Evolutionary conservation across 2,888 invertebrate genomes (phyloP), one percentile per base, ranked within the genome.

Genomic region (Nemotelus pantherinus): DNA sequence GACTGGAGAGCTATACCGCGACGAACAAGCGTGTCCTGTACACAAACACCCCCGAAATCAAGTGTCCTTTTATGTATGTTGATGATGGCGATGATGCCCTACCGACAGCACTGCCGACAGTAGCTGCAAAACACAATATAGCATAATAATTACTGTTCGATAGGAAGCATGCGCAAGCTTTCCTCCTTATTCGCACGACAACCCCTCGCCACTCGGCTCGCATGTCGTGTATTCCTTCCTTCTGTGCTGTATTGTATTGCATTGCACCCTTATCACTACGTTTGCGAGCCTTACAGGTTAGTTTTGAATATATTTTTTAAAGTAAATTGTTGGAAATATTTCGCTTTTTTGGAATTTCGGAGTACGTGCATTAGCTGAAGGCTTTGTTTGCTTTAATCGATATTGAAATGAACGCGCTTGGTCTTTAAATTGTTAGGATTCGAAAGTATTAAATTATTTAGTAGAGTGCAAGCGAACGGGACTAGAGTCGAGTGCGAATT

Each of bases 221-320:
- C 50, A 67, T 50, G 63, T 41, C 3, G 43, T 43, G 41, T 63
- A 65, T 44, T 47, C 65, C 6, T 10, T 10, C 53, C 25, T 25
- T 25, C 53, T 10, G 10, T 7, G 53, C 53, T 53, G 53, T 25
- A 25, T 53, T 63, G 43, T 55, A 6, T 44, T 55, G 39, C 41
- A 70, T 70, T 70, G 70, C 53, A 70, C 53, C 70, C 70, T 70
- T 70, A 70, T 53, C 70, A 70, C 50, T 41, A 53, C 50, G 45
- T 55, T 67, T 53, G 25, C 41, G 41, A 55, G 39, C 70, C 70
- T 53, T 70, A 70, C 70, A 70, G 70, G 70, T 70, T 70, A 53
- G 70, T 41, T 50, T 70, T 3, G n/a, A 65, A 65, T 7, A 5
- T 70, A 55, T 70, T 25, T 25, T 25, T 25, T 25, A 25, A 25